phyloP scores from a whole-genome alignment of 1,140 invertebrate species.

The Ceratoteleas bidentatus region DNA sequence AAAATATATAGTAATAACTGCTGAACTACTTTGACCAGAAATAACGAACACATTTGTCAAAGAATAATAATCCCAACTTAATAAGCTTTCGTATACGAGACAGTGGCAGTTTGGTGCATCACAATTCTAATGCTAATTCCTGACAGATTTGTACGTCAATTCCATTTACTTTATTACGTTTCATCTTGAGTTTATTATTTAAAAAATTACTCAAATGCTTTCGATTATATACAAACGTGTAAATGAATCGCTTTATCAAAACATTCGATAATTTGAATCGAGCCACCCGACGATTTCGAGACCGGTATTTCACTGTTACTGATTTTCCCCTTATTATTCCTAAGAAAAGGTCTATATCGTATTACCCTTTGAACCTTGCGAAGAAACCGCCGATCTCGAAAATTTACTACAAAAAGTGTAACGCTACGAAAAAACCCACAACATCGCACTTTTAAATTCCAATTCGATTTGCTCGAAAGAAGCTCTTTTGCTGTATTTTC shows the following conservation, averaged over 20 bases:
- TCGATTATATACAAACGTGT: constrained; percentile 39
- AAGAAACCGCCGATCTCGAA: constrained; percentile 30
- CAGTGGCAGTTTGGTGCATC: constrained; percentile 71
- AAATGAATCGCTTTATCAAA: constrained; percentile 45
- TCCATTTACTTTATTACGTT: constrained; percentile 34
- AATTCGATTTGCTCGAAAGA: constrained; percentile 26
- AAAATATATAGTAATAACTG: too few species aligned
- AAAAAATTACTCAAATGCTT: constrained; percentile 16
- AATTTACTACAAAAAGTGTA: constrained; percentile 35
- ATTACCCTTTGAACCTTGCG: neutral
- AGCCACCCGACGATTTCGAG: constrained; percentile 70
- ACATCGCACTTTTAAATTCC: constrained; percentile 28
- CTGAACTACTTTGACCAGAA: neutral
- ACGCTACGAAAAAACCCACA: constrained; percentile 38
- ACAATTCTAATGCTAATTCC: constrained; percentile 60
- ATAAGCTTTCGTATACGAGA: constrained; percentile 54
- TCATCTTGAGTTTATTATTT: constrained; percentile 8
- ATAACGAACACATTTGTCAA: constrained; percentile 15
- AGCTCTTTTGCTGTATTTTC: constrained; percentile 18
- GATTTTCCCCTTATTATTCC: neutral
- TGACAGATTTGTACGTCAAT: constrained; percentile 63
- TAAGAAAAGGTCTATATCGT: neutral
- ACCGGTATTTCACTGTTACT: constrained; percentile 44
- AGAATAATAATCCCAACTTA: constrained; percentile 18
- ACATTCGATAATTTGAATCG: constrained; percentile 53